Base-by-base conservation (phyloP, 2,113 vertebrate species). In the Thryonomys swinderianus region DNA sequence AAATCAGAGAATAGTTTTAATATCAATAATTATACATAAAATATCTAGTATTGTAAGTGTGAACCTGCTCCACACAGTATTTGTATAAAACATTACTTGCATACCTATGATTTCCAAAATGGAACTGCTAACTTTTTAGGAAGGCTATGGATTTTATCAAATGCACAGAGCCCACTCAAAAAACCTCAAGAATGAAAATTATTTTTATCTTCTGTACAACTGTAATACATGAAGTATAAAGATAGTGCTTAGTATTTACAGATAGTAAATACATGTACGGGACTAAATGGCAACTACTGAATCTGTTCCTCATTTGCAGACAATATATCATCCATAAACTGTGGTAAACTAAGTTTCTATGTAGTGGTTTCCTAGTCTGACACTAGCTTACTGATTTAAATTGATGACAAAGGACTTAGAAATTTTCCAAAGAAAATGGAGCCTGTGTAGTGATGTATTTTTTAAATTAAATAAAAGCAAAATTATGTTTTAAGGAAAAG, bases 1-100 rank as follows among this genome's bases (percentile, higher is more conserved):
- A 98, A 98, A 95, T 96, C 48, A 96, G 6, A 95, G 25, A 48
- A 78, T 30, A 93, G 90, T 37, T 66, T 30, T 88, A 88, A 40
- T 85, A 80, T 67, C 59, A 83, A 53, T 45, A 74, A 93, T 21
- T 66, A 85, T 67, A 16, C 90, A 61, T 91, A 3, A 91, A 8
- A 79, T 30, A 76, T 53, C 23, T 90, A 76, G 42, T 76, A 82
- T 55, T 85, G 66, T 10, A 79, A 74, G 64, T 27, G 0, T 64
- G 10, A 86, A 51, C 34, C 51, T 66, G 66, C 84, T 55, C 82
- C 25, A 48, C 66, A 81, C 0, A 67, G 20, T 32, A 93, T 20
- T 59, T 82, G 2, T 61, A 66, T 62, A 90, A 90, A 85, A 95
- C 62, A 89, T 18, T 64, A 92, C 66, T 42, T 80, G 69, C 30